Percentiles rank a stretch among this genome's conserved stretches.
Evolutionary conservation across 2,113 vertebrate genomes (phyloP).

Genomic region (Pteruthius melanotis): DNA sequence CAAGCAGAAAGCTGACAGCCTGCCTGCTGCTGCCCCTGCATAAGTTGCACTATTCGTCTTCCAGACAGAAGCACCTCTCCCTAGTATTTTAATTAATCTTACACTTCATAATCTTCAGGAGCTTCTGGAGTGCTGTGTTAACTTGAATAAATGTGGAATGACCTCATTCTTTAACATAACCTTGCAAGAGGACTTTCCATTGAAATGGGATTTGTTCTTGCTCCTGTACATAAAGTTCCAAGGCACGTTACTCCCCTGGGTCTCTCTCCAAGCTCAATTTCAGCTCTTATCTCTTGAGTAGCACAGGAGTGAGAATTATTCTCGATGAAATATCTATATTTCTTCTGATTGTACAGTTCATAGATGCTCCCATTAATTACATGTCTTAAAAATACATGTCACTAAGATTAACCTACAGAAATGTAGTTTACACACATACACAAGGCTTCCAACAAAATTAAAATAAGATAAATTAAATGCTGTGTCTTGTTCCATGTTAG

Average conservation of each 20-base stretch:
- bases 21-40: neutral
- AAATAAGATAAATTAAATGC: neutral
- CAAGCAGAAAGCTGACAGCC: neutral
- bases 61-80: neutral
- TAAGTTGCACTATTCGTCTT: neutral
- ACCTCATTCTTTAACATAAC: slow-evolving; percentile 26
- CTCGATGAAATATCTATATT: neutral
- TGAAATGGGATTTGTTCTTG: neutral
- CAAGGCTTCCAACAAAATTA: neutral
- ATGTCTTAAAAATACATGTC: neutral
- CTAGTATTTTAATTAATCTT: slow-evolving; percentile 8
- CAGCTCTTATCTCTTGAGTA: slow-evolving; percentile 19
- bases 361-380: neutral
- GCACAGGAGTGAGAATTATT: neutral
- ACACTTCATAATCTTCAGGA: neutral
- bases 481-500: neutral
- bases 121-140: neutral
- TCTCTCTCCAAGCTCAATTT: slow-evolving; percentile 4
- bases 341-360: slow-evolving; percentile 16
- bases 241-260: neutral
- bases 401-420: slow-evolving; percentile 11
- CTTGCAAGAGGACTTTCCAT: slow-evolving; percentile 9
- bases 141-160: neutral
- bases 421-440: neutral
- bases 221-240: slow-evolving; percentile 25